Base-by-base conservation (phyloP, 2,113 vertebrate genomes). In the Mola mola region DNA sequence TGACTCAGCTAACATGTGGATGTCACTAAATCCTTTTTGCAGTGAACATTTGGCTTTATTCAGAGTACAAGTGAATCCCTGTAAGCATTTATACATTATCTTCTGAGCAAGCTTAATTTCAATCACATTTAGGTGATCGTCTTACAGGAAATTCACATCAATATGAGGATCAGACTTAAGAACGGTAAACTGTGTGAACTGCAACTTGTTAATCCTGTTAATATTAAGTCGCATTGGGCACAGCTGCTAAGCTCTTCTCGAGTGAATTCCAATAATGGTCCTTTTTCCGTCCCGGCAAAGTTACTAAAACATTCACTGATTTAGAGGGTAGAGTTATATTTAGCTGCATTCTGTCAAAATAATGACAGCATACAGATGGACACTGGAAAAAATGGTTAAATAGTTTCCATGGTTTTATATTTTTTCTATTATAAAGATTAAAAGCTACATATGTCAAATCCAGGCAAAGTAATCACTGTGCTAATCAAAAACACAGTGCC, bases 91-190 rank as follows among this genome's bases (percentile, higher is more conserved):
- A n/a, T n/a, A n/a, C n/a, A n/a, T n/a, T n/a, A n/a, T n/a, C n/a
- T n/a, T n/a, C n/a, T n/a, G n/a, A n/a, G n/a, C n/a, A n/a, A n/a
- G n/a, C n/a, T n/a, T n/a, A n/a, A n/a, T n/a, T 49, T 34, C 21
- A 17, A 62, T 40, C 33, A 40, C 16, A 53, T 66, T 66, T 20
- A 31, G 2, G 47, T 49, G 10, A 42, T 33, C n/a, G 36, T 12
- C 21, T 47, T 57, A 22, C 40, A 40, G 2, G 33, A 71, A 25
- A 29, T 31, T 1, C 5, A 40, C 10, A 69, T 24, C 16, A 24
- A 44, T 36, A 52, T 50, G 29, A 22, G 8, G 47, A 46, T 13
- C 17, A 19, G 9, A n/a, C 41, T 62, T 33, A 51, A 56, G 44
- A 8, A 28, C n/a, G n/a, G n/a, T n/a, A 22, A 52, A 66, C 48